Evolutionary conservation across 2,797 vertebrate species (phyloP).

Genomic region (Mus caroli): DNA sequence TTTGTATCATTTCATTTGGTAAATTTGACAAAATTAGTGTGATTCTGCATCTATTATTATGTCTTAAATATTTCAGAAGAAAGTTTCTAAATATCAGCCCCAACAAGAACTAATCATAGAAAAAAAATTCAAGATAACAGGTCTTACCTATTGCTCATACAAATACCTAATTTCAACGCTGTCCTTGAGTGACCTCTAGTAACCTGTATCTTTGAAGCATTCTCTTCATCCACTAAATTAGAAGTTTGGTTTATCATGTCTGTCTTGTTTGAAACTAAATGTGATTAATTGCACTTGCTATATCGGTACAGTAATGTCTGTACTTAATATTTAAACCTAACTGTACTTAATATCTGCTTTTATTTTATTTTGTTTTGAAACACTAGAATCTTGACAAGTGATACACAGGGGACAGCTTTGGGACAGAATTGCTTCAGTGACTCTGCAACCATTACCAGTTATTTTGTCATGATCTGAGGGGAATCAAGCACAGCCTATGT

Average conservation of each 20-base stretch:
- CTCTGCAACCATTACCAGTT: neutral
- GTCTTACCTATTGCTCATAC: neutral
- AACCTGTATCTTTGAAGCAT: neutral
- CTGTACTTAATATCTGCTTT: neutral
- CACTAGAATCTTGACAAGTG: neutral
- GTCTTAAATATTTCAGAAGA: slow-evolving; percentile 3
- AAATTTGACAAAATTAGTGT: neutral
- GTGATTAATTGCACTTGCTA: neutral
- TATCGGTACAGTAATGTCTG: neutral
- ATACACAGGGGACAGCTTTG: neutral
- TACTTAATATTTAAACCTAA: neutral
- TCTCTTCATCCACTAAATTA: neutral
- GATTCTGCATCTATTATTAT: neutral
- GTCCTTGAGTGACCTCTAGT: neutral
- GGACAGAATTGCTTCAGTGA: neutral
- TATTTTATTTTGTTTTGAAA: too few species aligned
- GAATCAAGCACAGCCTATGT: neutral
- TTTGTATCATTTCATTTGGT: neutral
- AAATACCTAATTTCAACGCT: neutral
- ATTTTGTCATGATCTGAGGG: neutral
- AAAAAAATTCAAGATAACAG: neutral
- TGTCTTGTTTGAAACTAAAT: neutral
- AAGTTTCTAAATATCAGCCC: neutral
- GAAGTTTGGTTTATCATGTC: neutral
- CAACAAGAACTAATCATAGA: neutral